Base-by-base conservation (phyloP, 1,140 invertebrate species). In the Pseudomyrmex cubaensis region DNA sequence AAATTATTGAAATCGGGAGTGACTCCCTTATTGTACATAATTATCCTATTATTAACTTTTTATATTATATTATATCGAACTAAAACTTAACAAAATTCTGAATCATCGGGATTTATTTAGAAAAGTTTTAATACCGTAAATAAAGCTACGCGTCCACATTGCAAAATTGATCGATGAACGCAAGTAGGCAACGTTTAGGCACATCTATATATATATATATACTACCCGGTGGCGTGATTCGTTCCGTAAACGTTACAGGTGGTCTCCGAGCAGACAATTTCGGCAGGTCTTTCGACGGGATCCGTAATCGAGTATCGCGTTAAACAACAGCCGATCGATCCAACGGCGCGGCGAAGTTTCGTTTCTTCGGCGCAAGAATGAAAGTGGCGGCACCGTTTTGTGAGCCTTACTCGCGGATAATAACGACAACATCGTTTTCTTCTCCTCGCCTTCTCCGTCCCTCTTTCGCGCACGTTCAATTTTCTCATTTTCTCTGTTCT, bases 291-390 rank as follows among this genome's bases (percentile, higher is more conserved):
- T 25, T 25, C 25, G 57, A 59, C 59, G 69, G 75, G 59, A n/a
- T 22, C 52, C 66, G 69, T 75, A 86, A 84, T 86, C 86, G 66
- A 72, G 85, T 77, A 87, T 87, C 86, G 35, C 35, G 85, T 87
- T 87, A 86, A 86, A 86, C 85, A 69, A 80, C 76, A 50, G 66
- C 72, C 76, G 76, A 75, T 82, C 72, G 44, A 82, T 74, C 70
- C 46, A 67, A 57, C 86, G 35, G 35, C 35, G 35, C 35, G 61
- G 35, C 54, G 61, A 48, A 87, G 67, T 84, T 86, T 50, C 67
- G 85, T 86, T 86, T 83, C 86, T 86, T 78, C 63, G 57, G 35
- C 83, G 76, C 83, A 35, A 35, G 83, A 84, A 84, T 83, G 82
- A 64, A 76, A 83, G 73, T 75, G 74, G 76, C 59, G 50, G 50